Percentiles rank a stretch among this genome's conserved stretches.
Conservation (phyloP, 64 coral and sea anemone genomes). For the Pocillopora damicornis region DNA sequence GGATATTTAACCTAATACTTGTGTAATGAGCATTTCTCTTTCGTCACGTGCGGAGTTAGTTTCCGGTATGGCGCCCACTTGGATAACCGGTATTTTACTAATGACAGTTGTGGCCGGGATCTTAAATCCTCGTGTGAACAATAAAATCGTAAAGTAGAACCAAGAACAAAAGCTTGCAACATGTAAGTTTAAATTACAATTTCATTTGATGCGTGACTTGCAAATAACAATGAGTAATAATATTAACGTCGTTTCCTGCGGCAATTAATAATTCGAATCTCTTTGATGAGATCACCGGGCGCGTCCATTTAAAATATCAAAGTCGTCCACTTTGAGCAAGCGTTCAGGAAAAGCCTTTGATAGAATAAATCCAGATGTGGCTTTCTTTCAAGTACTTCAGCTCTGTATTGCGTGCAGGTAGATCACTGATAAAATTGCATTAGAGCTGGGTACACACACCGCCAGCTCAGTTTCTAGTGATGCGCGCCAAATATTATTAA, state of each 20-base stretch:
- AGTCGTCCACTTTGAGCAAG: background rate
- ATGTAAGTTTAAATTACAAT: background rate
- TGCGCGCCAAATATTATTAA: no score
- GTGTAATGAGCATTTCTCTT: constrained; percentile 19
- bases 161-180: background rate
- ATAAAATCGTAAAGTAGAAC: background rate
- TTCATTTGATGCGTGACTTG: background rate
- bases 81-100: background rate
- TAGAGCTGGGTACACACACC: no score
- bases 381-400: constrained; percentile 1
- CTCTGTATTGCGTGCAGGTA: no score
- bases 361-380: background rate
- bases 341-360: background rate
- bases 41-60: constrained; percentile 10
- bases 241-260: background rate
- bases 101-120: background rate
- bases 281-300: constrained; percentile 2
- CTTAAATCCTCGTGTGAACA: constrained; percentile 8
- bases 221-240: background rate
- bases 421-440: no score
- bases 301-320: constrained; percentile 31
- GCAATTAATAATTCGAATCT: constrained; percentile 8
- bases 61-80: constrained; percentile 15
- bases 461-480: no score
- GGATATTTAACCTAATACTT: background rate